Evolutionary conservation across 2,797 vertebrate genomes (phyloP).

Genomic region (Melanotaenia pygmaea): DNA sequence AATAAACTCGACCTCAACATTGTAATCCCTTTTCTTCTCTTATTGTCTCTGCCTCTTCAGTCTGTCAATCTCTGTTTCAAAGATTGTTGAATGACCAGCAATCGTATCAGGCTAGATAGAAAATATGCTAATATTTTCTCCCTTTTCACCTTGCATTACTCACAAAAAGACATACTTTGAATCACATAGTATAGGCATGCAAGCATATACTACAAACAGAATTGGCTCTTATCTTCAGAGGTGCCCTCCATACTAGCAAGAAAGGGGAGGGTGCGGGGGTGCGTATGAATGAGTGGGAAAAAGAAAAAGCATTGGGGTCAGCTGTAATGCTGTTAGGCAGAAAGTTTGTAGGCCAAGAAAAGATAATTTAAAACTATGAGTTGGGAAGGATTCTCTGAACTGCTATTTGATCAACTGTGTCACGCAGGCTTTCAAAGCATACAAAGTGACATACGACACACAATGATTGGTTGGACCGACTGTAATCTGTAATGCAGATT

Average conservation of each 20-base stretch:
- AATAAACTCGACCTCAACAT: conserved; percentile 62
- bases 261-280: neutral
- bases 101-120: conserved; percentile 41
- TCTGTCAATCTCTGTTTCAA: conserved; percentile 37
- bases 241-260: conserved; percentile 32
- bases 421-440: too few species aligned
- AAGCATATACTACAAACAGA: conserved; percentile 23
- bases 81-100: conserved; percentile 35
- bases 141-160: conserved; percentile 47
- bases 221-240: conserved; percentile 49
- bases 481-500: too few species aligned
- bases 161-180: conserved; percentile 49
- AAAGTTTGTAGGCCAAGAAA: too few species aligned
- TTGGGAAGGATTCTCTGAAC: too few species aligned
- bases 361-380: too few species aligned
- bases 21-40: conserved; percentile 33
- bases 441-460: too few species aligned
- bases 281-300: too few species aligned
- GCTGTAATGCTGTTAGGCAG: too few species aligned
- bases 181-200: neutral
- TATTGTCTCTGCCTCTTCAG: conserved; percentile 9
- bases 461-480: too few species aligned
- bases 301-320: too few species aligned
- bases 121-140: conserved; percentile 56
- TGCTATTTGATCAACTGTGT: too few species aligned